These are phyloP conservation scores for Glaucidium brasilianum DNA, from an alignment of 2,113 vertebrate species.

Conservation along the genomic window DNA sequence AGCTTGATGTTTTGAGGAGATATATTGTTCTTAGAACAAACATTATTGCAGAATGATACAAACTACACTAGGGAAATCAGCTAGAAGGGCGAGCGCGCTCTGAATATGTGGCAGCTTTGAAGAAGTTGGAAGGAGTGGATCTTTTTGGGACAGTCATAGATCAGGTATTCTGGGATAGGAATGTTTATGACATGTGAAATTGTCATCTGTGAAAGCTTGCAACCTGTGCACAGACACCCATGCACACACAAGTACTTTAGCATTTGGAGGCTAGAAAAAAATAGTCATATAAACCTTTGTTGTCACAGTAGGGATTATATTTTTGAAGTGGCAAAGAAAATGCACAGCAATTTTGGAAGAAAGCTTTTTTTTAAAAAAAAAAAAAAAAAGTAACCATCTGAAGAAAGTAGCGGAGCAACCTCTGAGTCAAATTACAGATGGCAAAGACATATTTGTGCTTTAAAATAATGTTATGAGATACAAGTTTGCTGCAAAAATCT, in stretches of 20 bases:
- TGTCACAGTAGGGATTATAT: background rate
- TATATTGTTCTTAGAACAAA: constrained; percentile 55
- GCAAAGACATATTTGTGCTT: background rate
- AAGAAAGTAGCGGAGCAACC: background rate
- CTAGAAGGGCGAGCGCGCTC: background rate
- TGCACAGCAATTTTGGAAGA: background rate
- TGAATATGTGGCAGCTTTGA: constrained; percentile 51
- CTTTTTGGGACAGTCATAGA: constrained; percentile 32
- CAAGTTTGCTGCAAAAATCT: background rate
- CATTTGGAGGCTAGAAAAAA: background rate
- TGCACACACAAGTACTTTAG: background rate
- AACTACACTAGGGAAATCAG: constrained; percentile 52
- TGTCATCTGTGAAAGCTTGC: background rate
- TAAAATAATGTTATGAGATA: background rate
- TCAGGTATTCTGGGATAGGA: constrained; percentile 19
- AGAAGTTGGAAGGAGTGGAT: constrained; percentile 37
- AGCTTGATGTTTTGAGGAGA: constrained; percentile 13
- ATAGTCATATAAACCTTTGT: background rate
- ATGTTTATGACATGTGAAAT: background rate
- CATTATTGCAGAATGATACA: constrained; percentile 41
- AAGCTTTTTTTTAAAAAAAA: background rate
- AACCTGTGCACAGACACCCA: background rate
- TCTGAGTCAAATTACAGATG: background rate
- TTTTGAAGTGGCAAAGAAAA: constrained; percentile 21
- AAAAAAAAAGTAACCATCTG: background rate